Evolutionary conservation across 2,797 vertebrate species (phyloP).

Genomic region (Lutjanus argentimaculatus): DNA sequence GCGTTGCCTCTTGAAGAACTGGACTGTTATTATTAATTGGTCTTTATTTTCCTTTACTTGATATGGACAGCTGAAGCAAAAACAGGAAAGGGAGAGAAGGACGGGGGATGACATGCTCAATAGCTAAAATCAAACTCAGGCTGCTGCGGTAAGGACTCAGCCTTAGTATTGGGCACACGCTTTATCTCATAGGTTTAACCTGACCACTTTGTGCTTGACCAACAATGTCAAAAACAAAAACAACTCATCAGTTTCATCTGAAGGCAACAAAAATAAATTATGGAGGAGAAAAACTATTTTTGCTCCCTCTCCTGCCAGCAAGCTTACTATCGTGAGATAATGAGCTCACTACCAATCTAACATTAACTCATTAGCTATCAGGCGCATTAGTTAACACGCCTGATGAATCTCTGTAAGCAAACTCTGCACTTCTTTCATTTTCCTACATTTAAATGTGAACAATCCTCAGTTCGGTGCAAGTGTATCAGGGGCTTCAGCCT

Average conservation of each 20-base stretch:
- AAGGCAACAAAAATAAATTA: neutral
- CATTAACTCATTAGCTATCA: neutral
- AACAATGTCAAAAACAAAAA: neutral
- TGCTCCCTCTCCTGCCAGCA: neutral
- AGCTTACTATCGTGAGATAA: neutral
- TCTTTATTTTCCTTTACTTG: no score
- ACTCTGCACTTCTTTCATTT: neutral
- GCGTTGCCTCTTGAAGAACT: neutral
- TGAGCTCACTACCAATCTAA: neutral
- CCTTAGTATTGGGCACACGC: no score
- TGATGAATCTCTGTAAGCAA: neutral
- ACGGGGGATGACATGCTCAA: no score
- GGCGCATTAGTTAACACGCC: neutral
- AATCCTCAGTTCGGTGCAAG: slow-evolving; percentile 8
- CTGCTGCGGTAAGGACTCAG: no score
- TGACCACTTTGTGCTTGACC: neutral
- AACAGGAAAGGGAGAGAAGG: no score
- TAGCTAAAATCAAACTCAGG: no score
- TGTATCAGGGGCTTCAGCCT: slow-evolving; percentile 17
- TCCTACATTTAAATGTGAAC: neutral
- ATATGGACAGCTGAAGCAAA: no score
- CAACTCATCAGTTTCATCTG: neutral
- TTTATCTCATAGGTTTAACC: neutral
- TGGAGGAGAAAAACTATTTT: neutral
- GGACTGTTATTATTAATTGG: neutral